These are phyloP conservation scores for Lepidothrix coronata DNA, from an alignment of 2,113 vertebrate species.

Conservation along the genomic window DNA sequence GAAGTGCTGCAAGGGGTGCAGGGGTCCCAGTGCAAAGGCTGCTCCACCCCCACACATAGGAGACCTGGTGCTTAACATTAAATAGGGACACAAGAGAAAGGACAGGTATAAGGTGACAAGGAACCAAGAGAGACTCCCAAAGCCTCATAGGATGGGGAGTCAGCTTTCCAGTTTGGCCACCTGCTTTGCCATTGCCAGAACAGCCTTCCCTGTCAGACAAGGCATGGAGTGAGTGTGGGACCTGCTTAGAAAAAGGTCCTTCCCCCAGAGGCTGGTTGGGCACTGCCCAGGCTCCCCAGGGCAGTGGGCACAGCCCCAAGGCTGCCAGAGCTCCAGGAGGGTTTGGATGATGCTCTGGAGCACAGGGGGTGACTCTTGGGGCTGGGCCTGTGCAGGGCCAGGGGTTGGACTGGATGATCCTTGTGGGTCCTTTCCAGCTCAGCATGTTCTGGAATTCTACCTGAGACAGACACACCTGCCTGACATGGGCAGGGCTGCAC, in stretches of 20 bases:
- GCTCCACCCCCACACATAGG: not conserved
- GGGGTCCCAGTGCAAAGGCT: not conserved
- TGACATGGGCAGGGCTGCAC: not conserved
- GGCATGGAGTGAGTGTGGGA: fast-evolving
- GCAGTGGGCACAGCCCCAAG: not conserved
- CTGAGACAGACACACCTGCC: not conserved
- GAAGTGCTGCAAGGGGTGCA: not conserved
- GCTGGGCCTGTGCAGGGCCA: not conserved
- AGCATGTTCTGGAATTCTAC: not conserved
- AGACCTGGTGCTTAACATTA: too few relatives aligned
- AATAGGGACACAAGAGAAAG: not conserved
- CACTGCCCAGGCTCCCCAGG: not conserved
- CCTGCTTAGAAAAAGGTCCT: not conserved
- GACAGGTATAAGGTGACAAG: not conserved
- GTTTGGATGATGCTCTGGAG: not conserved
- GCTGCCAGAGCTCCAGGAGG: not conserved
- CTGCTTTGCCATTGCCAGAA: not conserved
- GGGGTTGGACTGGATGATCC: not conserved
- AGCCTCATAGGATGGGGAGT: fast-evolving
- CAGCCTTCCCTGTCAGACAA: not conserved
- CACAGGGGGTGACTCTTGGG: not conserved
- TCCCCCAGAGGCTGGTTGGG: not conserved
- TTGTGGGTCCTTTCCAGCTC: not conserved
- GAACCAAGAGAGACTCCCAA: not conserved
- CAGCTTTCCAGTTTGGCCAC: not conserved